A percentile compares a stretch with the other conserved stretches of the same genome.
Conservation (phyloP, 2,113 vertebrate genomes). For the Muntiacus muntjak region DNA sequence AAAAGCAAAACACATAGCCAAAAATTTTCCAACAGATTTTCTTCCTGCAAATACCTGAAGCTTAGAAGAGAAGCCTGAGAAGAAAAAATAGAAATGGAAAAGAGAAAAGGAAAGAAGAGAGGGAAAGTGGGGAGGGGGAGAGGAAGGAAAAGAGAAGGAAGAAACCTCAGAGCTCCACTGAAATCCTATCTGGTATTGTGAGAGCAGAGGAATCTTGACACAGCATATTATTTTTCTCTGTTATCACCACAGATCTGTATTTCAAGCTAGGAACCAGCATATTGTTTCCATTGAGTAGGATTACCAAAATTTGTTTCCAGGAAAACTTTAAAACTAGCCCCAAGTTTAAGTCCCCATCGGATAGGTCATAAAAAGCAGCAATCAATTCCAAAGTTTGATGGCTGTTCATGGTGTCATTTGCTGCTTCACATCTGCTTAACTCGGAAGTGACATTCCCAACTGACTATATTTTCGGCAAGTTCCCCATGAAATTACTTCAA, state of each 20-base stretch:
- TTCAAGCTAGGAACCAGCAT: constrained; percentile 37
- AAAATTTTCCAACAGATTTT: not conserved
- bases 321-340: constrained; percentile 47
- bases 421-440: constrained; percentile 43
- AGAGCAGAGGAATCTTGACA: constrained; percentile 15
- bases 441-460: constrained; percentile 5
- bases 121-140: fast-evolving
- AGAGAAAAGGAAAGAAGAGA: fast-evolving
- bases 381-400: constrained; percentile 10
- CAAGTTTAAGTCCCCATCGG: not conserved
- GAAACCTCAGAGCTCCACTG: not conserved
- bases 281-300: constrained; percentile 57
- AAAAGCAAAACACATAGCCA: not conserved
- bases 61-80: not conserved
- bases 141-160: fast-evolving
- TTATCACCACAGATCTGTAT: constrained; percentile 20
- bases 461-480: not conserved
- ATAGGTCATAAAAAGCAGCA: constrained; percentile 36
- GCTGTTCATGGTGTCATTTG: constrained; percentile 2
- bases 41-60: not conserved
- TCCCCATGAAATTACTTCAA: constrained; percentile 30
- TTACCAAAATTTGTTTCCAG: constrained; percentile 64
- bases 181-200: not conserved
- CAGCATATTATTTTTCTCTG: not conserved
- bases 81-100: not conserved